Conservation (phyloP, 2,888 invertebrate genomes). For the Maniola hyperantus region DNA sequence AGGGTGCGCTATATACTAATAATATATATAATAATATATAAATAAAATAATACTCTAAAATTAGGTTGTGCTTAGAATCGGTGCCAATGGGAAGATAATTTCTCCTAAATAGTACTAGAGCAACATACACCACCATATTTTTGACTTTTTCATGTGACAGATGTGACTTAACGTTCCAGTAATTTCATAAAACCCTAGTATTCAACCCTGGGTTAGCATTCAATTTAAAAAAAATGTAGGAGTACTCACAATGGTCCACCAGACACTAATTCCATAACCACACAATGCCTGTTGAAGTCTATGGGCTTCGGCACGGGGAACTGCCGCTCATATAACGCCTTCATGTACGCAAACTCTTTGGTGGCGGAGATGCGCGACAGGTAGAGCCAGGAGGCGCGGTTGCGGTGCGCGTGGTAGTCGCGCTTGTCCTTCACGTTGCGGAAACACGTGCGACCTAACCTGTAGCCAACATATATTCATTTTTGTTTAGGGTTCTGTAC, state of each 20-base stretch:
- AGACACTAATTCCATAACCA: slow-evolving; percentile 96
- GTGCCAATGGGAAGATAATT: no score
- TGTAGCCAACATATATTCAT: slow-evolving; percentile 48
- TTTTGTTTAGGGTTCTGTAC: no score
- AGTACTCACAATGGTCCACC: slow-evolving; percentile 90
- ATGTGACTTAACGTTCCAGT: no score
- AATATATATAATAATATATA: no score
- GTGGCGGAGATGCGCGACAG: slow-evolving; percentile 97
- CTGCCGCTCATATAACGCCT: slow-evolving; percentile 92
- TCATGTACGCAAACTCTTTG: slow-evolving; percentile 99
- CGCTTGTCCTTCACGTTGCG: slow-evolving; percentile 97
- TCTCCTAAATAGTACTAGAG: not conserved
- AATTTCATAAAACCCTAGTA: no score
- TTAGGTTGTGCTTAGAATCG: no score
- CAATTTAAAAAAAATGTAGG: no score
- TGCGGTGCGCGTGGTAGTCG: slow-evolving; percentile 97
- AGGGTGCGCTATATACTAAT: no score
- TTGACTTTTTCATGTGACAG: no score
- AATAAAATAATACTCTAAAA: no score
- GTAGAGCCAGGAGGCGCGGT: slow-evolving; percentile 97
- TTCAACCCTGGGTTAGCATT: no score
- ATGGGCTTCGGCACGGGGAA: slow-evolving; percentile 98
- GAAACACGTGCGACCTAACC: slow-evolving; percentile 97
- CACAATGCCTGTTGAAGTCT: slow-evolving; percentile 97
- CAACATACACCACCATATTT: no score